These are phyloP conservation scores for Abscondita cerata DNA, from an alignment of 2,888 invertebrate species.

Conservation along the genomic window DNA sequence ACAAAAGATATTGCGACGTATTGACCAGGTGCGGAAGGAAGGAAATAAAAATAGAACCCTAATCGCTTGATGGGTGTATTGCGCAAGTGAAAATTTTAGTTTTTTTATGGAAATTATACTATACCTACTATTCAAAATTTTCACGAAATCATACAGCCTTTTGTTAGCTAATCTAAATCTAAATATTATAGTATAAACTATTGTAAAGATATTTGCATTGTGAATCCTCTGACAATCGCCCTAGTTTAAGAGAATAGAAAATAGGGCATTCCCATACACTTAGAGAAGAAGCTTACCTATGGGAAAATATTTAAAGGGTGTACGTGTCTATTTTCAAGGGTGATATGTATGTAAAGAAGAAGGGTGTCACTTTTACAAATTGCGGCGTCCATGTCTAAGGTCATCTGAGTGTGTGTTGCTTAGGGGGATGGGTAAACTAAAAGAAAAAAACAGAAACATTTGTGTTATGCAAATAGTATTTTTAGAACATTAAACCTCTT, in stretches of 20 bases:
- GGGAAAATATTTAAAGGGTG: slow-evolving; percentile 38
- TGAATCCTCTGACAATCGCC: slow-evolving; percentile 31
- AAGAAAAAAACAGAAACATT: no score
- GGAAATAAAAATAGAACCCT: slow-evolving; percentile 26
- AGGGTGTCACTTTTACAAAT: slow-evolving; percentile 24
- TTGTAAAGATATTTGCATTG: slow-evolving; percentile 39
- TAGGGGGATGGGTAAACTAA: no score
- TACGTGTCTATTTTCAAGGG: slow-evolving; percentile 21
- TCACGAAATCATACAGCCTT: not conserved
- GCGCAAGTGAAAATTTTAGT: not conserved
- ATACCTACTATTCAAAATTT: not conserved
- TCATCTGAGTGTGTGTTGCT: slow-evolving; percentile 9
- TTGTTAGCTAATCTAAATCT: slow-evolving; percentile 24
- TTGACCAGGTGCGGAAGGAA: slow-evolving; percentile 24
- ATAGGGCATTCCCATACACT: slow-evolving; percentile 38
- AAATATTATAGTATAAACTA: slow-evolving; percentile 28
- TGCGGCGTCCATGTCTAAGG: slow-evolving; percentile 17
- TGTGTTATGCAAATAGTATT: not conserved
- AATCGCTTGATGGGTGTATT: slow-evolving; percentile 14
- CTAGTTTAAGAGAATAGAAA: slow-evolving; percentile 39
- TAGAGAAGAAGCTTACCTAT: slow-evolving; percentile 29
- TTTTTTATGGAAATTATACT: not conserved
- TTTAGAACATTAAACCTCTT: not conserved
- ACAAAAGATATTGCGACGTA: slow-evolving; percentile 13
- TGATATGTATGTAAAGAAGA: slow-evolving; percentile 25